These are phyloP conservation scores for Poeciliopsis retropinna DNA, from an alignment of 2,113 vertebrate species.

Conservation along the genomic window DNA sequence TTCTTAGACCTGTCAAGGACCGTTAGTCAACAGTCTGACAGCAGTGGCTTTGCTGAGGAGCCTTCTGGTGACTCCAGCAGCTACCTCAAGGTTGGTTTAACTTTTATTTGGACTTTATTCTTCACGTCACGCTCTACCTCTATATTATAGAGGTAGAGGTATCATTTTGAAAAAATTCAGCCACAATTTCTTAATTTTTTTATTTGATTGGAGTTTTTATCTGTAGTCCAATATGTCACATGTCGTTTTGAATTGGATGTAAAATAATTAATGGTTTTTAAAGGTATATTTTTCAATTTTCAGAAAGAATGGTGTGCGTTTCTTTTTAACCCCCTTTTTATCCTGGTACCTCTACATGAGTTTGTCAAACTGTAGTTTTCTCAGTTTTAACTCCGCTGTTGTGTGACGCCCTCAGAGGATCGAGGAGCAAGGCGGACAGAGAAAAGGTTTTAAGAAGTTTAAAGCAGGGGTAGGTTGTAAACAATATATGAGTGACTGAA, in stretches of 20 bases:
- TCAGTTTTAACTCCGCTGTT: no score
- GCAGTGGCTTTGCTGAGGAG: slow-evolving; percentile 97
- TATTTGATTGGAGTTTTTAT: background rate
- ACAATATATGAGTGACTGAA: background rate
- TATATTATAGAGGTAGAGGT: background rate
- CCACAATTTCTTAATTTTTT: background rate
- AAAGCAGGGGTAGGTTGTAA: background rate
- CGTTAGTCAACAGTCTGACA: slow-evolving; percentile 94
- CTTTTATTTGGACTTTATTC: background rate
- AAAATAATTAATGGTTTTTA: no score
- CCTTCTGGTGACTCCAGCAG: slow-evolving; percentile 84
- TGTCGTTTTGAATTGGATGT: no score
- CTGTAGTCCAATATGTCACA: background rate
- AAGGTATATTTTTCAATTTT: no score
- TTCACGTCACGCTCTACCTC: no score
- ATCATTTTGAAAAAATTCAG: background rate
- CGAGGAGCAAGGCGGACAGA: background rate
- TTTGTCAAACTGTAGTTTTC: no score
- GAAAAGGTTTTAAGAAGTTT: background rate
- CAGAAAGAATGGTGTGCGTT: background rate
- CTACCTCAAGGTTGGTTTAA: slow-evolving; percentile 85
- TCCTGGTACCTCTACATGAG: background rate
- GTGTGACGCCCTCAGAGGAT: no score
- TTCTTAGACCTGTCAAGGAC: slow-evolving; percentile 84
- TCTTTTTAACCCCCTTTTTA: background rate